These are phyloP conservation scores for Acanthurus leucopareius DNA, from an alignment of 2,797 vertebrate species.

Conservation along the genomic window DNA sequence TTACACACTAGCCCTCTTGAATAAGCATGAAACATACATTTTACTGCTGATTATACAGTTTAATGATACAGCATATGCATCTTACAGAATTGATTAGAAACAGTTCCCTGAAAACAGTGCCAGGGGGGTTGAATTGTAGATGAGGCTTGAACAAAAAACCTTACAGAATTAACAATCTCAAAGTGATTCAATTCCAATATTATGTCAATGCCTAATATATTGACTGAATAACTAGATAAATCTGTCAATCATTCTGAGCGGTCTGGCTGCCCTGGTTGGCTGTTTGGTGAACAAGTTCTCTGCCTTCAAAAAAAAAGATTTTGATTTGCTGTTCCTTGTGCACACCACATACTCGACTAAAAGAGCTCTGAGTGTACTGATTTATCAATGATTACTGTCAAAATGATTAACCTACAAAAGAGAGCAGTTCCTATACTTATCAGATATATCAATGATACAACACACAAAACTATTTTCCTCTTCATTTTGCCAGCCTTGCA, in stretches of 20 bases:
- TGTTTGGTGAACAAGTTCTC: not conserved
- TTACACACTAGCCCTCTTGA: not conserved
- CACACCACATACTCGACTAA: no score
- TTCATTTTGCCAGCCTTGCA: not conserved
- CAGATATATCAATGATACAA: not conserved
- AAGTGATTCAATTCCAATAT: not conserved
- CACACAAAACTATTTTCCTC: not conserved
- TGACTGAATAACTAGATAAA: no score
- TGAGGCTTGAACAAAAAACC: not conserved
- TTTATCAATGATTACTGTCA: not conserved
- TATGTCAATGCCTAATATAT: not conserved
- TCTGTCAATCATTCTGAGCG: not conserved
- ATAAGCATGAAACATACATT: slow-evolving; percentile 8
- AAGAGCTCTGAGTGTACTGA: not conserved
- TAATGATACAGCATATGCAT: not conserved
- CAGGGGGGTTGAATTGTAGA: not conserved
- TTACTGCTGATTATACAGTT: not conserved
- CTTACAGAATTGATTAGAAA: not conserved
- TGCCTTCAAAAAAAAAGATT: not conserved
- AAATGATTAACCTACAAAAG: not conserved
- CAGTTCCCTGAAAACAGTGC: not conserved
- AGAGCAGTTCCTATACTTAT: not conserved
- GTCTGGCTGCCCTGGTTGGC: not conserved
- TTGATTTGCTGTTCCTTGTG: not conserved
- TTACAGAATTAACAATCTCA: not conserved